Evolutionary conservation across 2,113 vertebrate species (phyloP), one percentile per base, ranked within the genome.

Genomic region (Epinephelus cyanopodus): DNA sequence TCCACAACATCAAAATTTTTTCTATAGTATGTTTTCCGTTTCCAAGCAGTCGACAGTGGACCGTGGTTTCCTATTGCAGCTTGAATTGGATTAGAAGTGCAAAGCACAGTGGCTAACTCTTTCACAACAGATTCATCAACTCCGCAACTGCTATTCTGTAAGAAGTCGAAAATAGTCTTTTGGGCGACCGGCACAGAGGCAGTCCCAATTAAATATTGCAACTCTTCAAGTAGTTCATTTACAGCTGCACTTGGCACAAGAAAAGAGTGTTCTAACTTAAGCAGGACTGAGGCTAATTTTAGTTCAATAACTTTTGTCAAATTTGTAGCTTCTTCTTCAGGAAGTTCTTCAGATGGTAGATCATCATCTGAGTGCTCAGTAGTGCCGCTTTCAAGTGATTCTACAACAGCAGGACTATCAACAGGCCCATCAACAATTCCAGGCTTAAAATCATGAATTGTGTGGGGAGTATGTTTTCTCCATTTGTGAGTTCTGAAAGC

Each of bases 401-500:
- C 67, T 53, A 29, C 69, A 72, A 45, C 39, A 56, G 53, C 4
- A 60, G 39, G 10, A 25, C 37, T 47, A 27, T 21, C 23, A 29
- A 45, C 50, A 57, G 42, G 42, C 12, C 14, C 14, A 71, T 18
- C 6, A 17, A 57, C 14, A 9, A 70, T 42, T 56, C 69, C 53
- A 10, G 37, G 33, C 37, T 57, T 71, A 11, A 71, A 71, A 45
- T 58, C 53, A 6, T 33, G 2, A 50, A 33, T n/a, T 29, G 71
- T 61, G 7, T 61, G 11, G 18, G 17, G 25, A 17, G 18, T 50
- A 48, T 61, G 71, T 74, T 50, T 61, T 48, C 13, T 42, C 71
- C 57, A 74, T 47, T 74, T 74, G 37, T 72, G 56, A 61, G 71
- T 74, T 12, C 2, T 63, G 61, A 63, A 63, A 63, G 42, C 45